These are phyloP conservation scores for Pogonocichla stellata DNA, from an alignment of 2,113 vertebrate species.

Conservation along the genomic window DNA sequence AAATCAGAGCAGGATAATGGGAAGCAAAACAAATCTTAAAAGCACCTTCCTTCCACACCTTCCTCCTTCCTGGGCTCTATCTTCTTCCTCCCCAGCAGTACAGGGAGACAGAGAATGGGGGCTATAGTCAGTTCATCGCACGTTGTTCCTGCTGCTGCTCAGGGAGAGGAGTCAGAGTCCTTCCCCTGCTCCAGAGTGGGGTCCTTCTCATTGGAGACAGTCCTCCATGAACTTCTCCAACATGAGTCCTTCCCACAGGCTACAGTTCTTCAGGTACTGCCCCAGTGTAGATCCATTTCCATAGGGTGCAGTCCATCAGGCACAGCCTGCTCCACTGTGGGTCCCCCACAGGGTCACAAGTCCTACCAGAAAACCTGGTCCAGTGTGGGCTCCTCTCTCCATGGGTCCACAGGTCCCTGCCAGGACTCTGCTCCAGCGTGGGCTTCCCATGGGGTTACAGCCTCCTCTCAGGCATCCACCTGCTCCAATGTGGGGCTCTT, in stretches of 20 bases:
- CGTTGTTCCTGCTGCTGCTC: not conserved
- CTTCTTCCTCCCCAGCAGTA: not conserved
- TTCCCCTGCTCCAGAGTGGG: not conserved
- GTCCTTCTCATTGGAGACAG: not conserved
- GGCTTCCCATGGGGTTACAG: not conserved
- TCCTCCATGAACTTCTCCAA: not conserved
- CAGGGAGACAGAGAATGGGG: not conserved
- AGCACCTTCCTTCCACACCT: not conserved
- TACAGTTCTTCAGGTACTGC: not conserved
- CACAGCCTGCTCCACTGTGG: not conserved
- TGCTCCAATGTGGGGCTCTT: not conserved
- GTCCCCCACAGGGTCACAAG: not conserved
- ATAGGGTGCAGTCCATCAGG: not conserved
- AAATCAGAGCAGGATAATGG: not conserved
- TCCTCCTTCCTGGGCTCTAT: not conserved
- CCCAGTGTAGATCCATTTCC: not conserved
- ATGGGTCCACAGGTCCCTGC: not conserved
- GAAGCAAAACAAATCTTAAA: not conserved
- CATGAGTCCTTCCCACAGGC: not conserved
- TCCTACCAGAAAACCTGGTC: not conserved
- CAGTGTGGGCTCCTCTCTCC: not conserved
- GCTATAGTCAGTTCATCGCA: not conserved
- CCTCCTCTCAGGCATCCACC: not conserved
- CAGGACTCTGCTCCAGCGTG: not conserved
- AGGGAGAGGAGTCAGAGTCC: not conserved